These are phyloP conservation scores for Mycetomoellerius zeteki DNA, from an alignment of 1,140 invertebrate genomes.

Conservation along the genomic window DNA sequence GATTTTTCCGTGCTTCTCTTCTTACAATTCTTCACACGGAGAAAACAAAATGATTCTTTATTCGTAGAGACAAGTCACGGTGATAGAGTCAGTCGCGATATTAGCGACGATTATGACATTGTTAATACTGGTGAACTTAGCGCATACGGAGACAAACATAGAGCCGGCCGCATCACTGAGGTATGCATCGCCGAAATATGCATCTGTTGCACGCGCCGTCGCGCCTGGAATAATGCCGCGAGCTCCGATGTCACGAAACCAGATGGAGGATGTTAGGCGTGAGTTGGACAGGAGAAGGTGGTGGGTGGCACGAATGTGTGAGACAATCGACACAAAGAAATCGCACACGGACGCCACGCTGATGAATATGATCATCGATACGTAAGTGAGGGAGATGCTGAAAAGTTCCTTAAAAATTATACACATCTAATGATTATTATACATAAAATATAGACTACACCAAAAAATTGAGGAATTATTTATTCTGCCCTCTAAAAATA, in stretches of 20 bases:
- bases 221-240: conserved; percentile 21
- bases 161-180: conserved; percentile 26
- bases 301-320: conserved; percentile 61
- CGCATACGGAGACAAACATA: conserved; percentile 45
- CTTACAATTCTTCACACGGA: background rate
- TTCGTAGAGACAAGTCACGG: conserved; percentile 59
- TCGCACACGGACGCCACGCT: conserved; percentile 62
- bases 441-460: no score
- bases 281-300: conserved; percentile 63
- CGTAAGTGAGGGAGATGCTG: conserved; percentile 69
- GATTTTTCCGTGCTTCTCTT: background rate
- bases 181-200: conserved; percentile 24
- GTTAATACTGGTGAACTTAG: conserved; percentile 54
- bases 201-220: background rate
- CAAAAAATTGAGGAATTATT: no score
- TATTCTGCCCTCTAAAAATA: no score
- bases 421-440: background rate
- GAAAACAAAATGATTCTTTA: background rate
- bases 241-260: conserved; percentile 27
- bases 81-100: conserved; percentile 45
- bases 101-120: conserved; percentile 48
- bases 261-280: conserved; percentile 55
- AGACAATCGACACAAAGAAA: conserved; percentile 3
- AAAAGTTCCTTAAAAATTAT: background rate
- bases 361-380: conserved; percentile 79